Percentiles rank a stretch among this genome's conserved stretches.
Evolutionary conservation across 1,140 invertebrate species (phyloP).

Genomic region (Heliconius hermathena): DNA sequence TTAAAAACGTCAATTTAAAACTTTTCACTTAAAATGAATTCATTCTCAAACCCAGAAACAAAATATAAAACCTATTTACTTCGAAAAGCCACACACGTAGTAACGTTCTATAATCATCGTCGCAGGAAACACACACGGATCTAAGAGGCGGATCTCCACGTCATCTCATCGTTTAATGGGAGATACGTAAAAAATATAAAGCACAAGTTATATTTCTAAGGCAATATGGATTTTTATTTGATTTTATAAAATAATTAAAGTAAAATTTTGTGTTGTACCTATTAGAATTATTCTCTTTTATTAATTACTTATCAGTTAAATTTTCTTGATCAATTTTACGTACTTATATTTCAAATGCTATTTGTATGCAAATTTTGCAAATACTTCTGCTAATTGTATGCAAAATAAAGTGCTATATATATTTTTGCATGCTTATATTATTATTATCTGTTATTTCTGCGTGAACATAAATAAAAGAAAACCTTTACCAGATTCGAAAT

Average conservation of each 20-base stretch:
- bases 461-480: too few relatives aligned
- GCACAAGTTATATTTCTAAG: background rate
- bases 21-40: background rate
- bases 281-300: too few relatives aligned
- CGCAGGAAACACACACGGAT: conserved; percentile 51
- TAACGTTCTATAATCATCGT: conserved; percentile 29
- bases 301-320: too few relatives aligned
- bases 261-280: too few relatives aligned
- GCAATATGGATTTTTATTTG: background rate
- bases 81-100: background rate
- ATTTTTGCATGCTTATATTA: too few relatives aligned
- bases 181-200: conserved; percentile 27
- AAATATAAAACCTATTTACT: background rate
- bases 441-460: too few relatives aligned
- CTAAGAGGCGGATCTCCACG: conserved; percentile 52
- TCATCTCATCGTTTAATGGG: conserved; percentile 34
- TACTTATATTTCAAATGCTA: too few relatives aligned
- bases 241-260: background rate
- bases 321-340: too few relatives aligned
- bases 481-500: too few relatives aligned
- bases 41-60: background rate
- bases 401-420: too few relatives aligned
- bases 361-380: too few relatives aligned
- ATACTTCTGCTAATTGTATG: too few relatives aligned
- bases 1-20: background rate